Conservation (phyloP, 2,797 vertebrate genomes). For the Arctocebus calabarensis region DNA sequence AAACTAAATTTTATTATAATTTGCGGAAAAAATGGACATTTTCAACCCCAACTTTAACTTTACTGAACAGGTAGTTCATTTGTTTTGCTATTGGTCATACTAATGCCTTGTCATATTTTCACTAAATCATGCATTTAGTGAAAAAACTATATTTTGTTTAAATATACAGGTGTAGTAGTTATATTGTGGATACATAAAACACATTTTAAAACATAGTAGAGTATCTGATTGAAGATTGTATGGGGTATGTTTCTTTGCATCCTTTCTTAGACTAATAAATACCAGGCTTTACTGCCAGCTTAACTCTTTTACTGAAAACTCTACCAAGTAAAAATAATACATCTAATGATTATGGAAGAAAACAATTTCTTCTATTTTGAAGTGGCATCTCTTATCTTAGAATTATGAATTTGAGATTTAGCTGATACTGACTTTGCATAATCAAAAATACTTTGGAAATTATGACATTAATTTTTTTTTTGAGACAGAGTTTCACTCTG, state of each 20-base stretch:
- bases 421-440: constrained; percentile 17
- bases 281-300: neutral
- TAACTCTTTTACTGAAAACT: constrained; percentile 22
- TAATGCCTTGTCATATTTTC: neutral
- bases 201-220: constrained; percentile 37
- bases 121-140: neutral
- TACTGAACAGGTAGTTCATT: neutral
- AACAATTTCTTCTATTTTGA: constrained; percentile 6
- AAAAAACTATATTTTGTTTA: constrained; percentile 9
- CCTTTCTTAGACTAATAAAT: neutral
- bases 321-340: neutral
- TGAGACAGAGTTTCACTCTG: too few relatives aligned
- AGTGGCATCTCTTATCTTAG: neutral
- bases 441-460: constrained; percentile 35
- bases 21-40: neutral
- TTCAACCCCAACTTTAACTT: constrained; percentile 9
- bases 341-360: constrained; percentile 12
- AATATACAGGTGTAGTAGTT: neutral
- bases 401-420: constrained; percentile 48
- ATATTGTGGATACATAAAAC: neutral
- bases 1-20: constrained; percentile 9
- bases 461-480: neutral
- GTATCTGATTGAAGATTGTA: neutral
- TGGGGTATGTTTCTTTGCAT: neutral
- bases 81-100: neutral